A percentile compares a stretch with the other conserved stretches of the same genome.
These are phyloP conservation scores for Ephestia elutella DNA, from an alignment of 1,140 invertebrate species.

Conservation along the genomic window DNA sequence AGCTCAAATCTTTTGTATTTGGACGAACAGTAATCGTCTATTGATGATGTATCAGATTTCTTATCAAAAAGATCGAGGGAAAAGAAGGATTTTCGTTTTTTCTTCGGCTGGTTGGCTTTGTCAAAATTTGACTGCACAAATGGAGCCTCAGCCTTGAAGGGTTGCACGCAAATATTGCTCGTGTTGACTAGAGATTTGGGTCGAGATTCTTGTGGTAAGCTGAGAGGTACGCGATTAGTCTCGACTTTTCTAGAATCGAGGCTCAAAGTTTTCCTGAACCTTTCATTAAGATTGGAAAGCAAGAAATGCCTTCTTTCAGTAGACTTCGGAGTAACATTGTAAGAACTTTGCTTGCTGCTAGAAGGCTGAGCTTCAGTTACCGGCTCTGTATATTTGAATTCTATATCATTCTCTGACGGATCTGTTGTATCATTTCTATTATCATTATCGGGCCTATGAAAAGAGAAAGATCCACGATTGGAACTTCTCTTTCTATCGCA, in stretches of 20 bases:
- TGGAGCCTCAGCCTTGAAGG: constrained; percentile 48
- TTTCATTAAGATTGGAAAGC: constrained; percentile 67
- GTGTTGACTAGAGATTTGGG: constrained; percentile 68
- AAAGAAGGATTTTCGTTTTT: constrained; percentile 71
- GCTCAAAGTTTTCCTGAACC: constrained; percentile 70
- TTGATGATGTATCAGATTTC: constrained; percentile 67
- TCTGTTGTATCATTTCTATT: constrained; percentile 36
- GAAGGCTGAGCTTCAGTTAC: constrained; percentile 58
- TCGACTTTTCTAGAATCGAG: constrained; percentile 65
- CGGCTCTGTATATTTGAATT: constrained; percentile 66
- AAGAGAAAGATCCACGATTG: constrained; percentile 60
- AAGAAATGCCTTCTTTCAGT: constrained; percentile 57
- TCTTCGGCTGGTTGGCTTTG: constrained; percentile 55
- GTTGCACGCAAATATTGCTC: constrained; percentile 56
- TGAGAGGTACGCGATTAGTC: constrained; percentile 51
- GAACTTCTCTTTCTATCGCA: constrained; percentile 51
- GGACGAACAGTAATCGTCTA: constrained; percentile 70
- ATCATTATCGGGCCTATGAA: constrained; percentile 50
- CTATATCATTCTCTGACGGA: constrained; percentile 59
- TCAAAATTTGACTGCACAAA: constrained; percentile 55
- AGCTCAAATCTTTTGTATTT: constrained; percentile 72
- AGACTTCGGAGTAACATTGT: constrained; percentile 63
- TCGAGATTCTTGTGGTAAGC: constrained; percentile 48
- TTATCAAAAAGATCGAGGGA: constrained; percentile 72
- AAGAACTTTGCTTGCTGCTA: constrained; percentile 62